Conservation (phyloP, 2,113 vertebrate species). For the Hemichromis elongatus region DNA sequence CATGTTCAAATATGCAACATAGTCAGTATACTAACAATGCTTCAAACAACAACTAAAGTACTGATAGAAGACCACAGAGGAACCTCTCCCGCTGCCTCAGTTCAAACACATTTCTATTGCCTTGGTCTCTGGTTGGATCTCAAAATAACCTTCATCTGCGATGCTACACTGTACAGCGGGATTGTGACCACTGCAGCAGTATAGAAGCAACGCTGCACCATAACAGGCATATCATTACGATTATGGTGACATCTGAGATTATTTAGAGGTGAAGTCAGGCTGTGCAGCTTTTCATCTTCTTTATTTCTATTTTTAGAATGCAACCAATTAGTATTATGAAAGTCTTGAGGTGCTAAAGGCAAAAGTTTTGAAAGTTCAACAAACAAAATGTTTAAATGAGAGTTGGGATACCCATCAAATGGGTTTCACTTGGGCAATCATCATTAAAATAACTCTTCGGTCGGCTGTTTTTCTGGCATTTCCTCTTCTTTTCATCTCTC, state of each 20-base stretch:
- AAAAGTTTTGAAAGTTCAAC: neutral
- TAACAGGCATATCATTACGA: neutral
- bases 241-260: neutral
- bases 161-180: neutral
- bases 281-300: neutral
- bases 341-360: neutral
- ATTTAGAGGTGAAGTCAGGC: neutral
- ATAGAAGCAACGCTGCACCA: neutral
- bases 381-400: neutral
- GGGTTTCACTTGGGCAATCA: neutral
- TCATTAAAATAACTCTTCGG: neutral
- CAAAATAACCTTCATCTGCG: neutral
- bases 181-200: neutral
- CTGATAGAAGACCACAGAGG: neutral
- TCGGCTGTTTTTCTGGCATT: slow-evolving; percentile 23
- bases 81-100: neutral
- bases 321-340: neutral
- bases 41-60: neutral
- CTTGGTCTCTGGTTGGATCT: neutral
- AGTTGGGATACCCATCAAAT: neutral
- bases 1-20: neutral
- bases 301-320: neutral
- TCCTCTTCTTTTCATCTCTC: slow-evolving; percentile 16
- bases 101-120: neutral
- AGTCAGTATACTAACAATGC: neutral